A percentile compares a stretch with the other conserved stretches of the same genome.
phyloP scores from a whole-genome alignment of 1,140 invertebrate species.

The Brachionus paranguensis region DNA sequence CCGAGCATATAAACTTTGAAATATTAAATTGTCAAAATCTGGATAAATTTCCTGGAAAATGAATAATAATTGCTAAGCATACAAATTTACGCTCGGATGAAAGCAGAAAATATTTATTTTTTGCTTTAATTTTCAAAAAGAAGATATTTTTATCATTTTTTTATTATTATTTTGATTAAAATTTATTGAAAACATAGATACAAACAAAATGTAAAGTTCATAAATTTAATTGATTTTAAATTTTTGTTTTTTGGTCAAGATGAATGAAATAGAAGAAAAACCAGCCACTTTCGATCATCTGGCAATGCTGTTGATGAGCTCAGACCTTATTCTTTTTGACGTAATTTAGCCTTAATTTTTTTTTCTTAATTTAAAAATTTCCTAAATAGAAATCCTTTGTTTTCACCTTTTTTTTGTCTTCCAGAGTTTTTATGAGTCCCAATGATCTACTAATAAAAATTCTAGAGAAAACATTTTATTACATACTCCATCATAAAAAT shows the following conservation, averaged over 20 bases:
- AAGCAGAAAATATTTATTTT: neutral
- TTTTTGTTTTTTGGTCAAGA: neutral
- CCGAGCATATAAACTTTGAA: neutral
- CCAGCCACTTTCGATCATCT: constrained; percentile 28
- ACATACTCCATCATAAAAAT: neutral
- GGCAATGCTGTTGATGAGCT: neutral
- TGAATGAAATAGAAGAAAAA: neutral
- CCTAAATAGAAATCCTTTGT: constrained; percentile 5
- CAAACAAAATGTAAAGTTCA: neutral
- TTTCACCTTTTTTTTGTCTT: constrained; percentile 23
- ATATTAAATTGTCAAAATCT: neutral
- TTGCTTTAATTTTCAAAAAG: neutral
- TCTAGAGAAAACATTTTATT: constrained; percentile 11
- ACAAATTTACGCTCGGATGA: neutral
- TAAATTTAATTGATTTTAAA: neutral
- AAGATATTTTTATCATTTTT: neutral
- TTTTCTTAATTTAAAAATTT: neutral
- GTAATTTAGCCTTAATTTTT: neutral
- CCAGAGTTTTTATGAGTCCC: constrained; percentile 6
- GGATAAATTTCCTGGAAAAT: neutral
- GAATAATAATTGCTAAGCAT: neutral
- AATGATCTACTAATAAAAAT: neutral
- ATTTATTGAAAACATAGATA: neutral
- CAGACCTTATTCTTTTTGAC: constrained; percentile 11
- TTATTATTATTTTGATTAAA: neutral